phyloP scores from a whole-genome alignment of 2,113 vertebrate genomes.

The Seriola aureovittata region DNA sequence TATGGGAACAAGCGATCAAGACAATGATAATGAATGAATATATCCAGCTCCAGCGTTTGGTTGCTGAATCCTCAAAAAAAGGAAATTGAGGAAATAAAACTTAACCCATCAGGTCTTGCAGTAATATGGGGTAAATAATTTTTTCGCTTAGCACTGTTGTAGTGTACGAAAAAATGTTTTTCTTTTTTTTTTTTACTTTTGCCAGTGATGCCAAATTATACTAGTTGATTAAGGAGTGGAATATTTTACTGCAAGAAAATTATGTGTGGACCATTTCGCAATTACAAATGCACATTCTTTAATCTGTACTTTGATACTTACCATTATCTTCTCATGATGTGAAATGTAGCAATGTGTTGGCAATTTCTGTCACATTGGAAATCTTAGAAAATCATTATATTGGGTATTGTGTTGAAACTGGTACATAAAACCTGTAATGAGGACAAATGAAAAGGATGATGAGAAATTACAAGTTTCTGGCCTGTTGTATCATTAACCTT shows the following conservation, averaged over 20 bases:
- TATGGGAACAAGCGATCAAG: conserved; percentile 1
- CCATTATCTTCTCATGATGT: background rate
- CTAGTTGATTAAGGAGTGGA: conserved; percentile 12
- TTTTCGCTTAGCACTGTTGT: background rate
- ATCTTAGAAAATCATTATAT: background rate
- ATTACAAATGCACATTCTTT: conserved; percentile 45
- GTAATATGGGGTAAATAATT: background rate
- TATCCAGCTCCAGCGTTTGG: background rate
- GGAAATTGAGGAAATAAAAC: background rate
- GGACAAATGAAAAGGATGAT: background rate
- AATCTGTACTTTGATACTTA: background rate
- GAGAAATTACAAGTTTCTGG: background rate
- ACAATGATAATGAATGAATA: background rate
- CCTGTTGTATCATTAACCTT: conserved; percentile 54
- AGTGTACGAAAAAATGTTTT: background rate
- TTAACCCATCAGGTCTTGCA: background rate
- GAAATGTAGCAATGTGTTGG: background rate
- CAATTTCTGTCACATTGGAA: background rate
- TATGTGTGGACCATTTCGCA: conserved; percentile 1
- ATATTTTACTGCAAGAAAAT: conserved; percentile 22
- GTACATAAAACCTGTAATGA: background rate
- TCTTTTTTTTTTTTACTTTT: conserved; percentile 2
- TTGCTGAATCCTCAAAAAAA: background rate
- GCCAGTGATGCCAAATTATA: conserved; percentile 17
- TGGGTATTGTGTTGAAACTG: background rate